These are phyloP conservation scores for Ceriagrion tenellum DNA, from an alignment of 2,888 invertebrate species.

Conservation along the genomic window DNA sequence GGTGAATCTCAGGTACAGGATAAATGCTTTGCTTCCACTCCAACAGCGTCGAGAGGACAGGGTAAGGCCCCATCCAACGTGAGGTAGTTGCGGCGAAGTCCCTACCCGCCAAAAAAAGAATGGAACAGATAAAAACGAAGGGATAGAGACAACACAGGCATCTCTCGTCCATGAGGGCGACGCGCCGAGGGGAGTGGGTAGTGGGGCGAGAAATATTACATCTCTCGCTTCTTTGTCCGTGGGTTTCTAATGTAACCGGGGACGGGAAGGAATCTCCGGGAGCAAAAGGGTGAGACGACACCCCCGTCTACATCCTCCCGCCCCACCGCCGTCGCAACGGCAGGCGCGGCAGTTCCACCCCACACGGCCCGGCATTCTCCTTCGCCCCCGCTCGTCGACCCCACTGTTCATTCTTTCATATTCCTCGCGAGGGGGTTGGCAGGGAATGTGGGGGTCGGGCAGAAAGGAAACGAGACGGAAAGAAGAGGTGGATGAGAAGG, in stretches of 20 bases:
- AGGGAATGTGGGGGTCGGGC: neutral
- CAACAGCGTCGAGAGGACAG: neutral
- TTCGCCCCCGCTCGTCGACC: neutral
- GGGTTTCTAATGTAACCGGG: slow-evolving; percentile 32
- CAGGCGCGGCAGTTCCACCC: neutral
- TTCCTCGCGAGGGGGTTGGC: neutral
- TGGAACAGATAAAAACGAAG: neutral
- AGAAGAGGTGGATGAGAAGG: neutral
- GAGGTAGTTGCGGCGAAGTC: neutral
- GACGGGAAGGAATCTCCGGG: slow-evolving; percentile 25
- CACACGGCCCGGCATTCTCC: neutral
- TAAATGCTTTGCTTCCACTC: neutral
- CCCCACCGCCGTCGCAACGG: neutral
- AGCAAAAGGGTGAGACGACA: neutral
- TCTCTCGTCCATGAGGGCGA: neutral
- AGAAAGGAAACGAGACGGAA: neutral
- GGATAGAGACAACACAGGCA: neutral
- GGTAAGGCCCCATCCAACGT: neutral
- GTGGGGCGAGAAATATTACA: neutral
- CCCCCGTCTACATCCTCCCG: neutral
- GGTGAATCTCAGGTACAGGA: neutral
- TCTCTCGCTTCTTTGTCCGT: slow-evolving; percentile 8
- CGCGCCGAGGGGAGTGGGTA: neutral
- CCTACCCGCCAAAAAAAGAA: neutral
- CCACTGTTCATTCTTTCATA: neutral